These are phyloP conservation scores for Petrocephalus zakoni DNA, from an alignment of 2,113 vertebrate species.

Conservation along the genomic window DNA sequence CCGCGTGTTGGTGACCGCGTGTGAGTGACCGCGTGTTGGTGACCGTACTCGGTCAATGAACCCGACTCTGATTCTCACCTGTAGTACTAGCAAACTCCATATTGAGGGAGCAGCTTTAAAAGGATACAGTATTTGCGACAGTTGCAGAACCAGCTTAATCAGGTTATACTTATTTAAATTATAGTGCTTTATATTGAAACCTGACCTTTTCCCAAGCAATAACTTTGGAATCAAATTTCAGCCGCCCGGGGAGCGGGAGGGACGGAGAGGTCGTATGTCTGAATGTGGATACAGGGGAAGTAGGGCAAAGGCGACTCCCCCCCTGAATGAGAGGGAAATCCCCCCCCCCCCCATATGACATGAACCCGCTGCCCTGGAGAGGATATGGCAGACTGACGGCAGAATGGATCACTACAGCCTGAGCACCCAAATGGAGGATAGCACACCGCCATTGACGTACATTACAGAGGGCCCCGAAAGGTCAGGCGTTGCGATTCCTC, in stretches of 20 bases:
- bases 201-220: neutral
- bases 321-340: slow-evolving; percentile 31
- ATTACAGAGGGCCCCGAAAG: neutral
- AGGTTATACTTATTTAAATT: neutral
- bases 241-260: neutral
- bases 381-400: slow-evolving; percentile 5
- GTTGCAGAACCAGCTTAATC: no score
- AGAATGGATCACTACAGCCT: slow-evolving; percentile 22
- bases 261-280: slow-evolving; percentile 5
- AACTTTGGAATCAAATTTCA: neutral
- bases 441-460: neutral
- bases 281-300: slow-evolving; percentile 25
- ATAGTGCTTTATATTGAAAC: neutral
- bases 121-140: neutral
- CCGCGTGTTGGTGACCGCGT: no score
- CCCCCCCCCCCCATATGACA: slow-evolving; percentile 28
- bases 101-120: neutral
- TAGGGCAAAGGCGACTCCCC: slow-evolving; percentile 37
- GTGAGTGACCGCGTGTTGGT: no score
- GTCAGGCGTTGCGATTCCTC: neutral
- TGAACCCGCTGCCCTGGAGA: slow-evolving; percentile 24
- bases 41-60: neutral
- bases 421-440: neutral
- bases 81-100: neutral
- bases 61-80: neutral